Evolutionary conservation across 2,888 invertebrate species (phyloP).

Genomic region (Syrista parreyssii): DNA sequence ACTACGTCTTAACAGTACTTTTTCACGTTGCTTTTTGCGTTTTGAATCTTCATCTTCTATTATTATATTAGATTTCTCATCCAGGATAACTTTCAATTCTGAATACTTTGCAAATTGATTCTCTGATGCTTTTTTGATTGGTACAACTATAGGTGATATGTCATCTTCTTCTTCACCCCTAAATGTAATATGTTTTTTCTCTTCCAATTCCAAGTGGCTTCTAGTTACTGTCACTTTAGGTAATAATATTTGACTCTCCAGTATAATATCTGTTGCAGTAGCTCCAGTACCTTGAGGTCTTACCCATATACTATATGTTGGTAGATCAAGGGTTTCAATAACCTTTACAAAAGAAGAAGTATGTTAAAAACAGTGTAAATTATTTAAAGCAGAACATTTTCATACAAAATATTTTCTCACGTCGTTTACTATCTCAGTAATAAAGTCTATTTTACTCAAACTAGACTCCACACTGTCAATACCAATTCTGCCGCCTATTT

Average conservation of each 20-base stretch:
- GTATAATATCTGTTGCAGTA: slow-evolving; percentile 29
- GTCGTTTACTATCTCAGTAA: slow-evolving; percentile 36
- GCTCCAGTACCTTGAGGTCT: slow-evolving; percentile 27
- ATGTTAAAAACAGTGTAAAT: not conserved
- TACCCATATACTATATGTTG: slow-evolving; percentile 22
- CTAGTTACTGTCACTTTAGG: slow-evolving; percentile 25
- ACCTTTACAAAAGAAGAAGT: slow-evolving; percentile 17
- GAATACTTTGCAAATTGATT: not conserved
- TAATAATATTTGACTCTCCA: slow-evolving; percentile 31
- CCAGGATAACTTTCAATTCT: slow-evolving; percentile 37
- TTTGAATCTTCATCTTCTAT: slow-evolving; percentile 42
- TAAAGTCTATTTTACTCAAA: slow-evolving; percentile 32
- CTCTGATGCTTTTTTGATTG: not conserved
- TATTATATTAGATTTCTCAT: slow-evolving; percentile 46
- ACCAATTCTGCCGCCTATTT: slow-evolving; percentile 21
- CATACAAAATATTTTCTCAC: slow-evolving; percentile 25
- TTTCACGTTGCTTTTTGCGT: slow-evolving; percentile 35
- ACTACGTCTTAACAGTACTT: slow-evolving; percentile 32
- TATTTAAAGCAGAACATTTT: not conserved
- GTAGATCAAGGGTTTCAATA: slow-evolving; percentile 30
- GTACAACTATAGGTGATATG: not conserved
- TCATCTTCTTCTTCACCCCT: slow-evolving; percentile 10
- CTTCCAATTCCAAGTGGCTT: slow-evolving; percentile 23
- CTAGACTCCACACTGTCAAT: slow-evolving; percentile 25
- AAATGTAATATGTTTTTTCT: slow-evolving; percentile 35